Evolutionary conservation across 1,140 invertebrate species (phyloP), one percentile per base, ranked within the genome.

Genomic region (Polypedilum vanderplanki): DNA sequence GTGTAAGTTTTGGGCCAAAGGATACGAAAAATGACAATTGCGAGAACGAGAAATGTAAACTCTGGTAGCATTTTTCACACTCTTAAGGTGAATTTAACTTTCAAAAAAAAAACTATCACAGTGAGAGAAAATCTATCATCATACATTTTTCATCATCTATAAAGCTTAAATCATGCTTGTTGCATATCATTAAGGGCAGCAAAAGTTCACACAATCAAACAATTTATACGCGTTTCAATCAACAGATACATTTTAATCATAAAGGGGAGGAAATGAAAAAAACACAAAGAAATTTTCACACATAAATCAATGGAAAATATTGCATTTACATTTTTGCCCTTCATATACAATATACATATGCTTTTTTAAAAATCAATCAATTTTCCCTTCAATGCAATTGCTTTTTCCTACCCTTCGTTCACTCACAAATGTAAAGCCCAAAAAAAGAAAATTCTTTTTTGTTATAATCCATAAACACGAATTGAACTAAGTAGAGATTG

Each of bases 1-100:
- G 20, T 20, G 20, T 70, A 18, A 70, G 18, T 12, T 57, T 57
- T 12, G n/a, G n/a, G 46, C 4, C 12, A 57, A 57, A 57, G n/a
- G n/a, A 57, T 57, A 57, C 12, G 46, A 70, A 22, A n/a, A 70
- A 70, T 70, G 65, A 18, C 18, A 20, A 70, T 22, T 22, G 65
- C 65, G 24, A 33, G 24, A 18, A 20, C 65, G 18, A 70, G 65
- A 70, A 70, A 70, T 70, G 65, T 70, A 9, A 70, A 70, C 20
- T 20, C 17, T 20, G 17, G 17, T 22, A 22, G 17, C 17, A 70
- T 70, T 8, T 70, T 70, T 70, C 65, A 70, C 2, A 22, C 15
- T 18, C 18, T 70, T n/a, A 70, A 70, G 65, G 65, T 70, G 65
- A 70, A 57, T 33, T 33, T 1, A 33, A 33, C n/a, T 57, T 57